Evolutionary conservation across 2,113 vertebrate genomes (phyloP).

Genomic region (Hemiprocne comata): DNA sequence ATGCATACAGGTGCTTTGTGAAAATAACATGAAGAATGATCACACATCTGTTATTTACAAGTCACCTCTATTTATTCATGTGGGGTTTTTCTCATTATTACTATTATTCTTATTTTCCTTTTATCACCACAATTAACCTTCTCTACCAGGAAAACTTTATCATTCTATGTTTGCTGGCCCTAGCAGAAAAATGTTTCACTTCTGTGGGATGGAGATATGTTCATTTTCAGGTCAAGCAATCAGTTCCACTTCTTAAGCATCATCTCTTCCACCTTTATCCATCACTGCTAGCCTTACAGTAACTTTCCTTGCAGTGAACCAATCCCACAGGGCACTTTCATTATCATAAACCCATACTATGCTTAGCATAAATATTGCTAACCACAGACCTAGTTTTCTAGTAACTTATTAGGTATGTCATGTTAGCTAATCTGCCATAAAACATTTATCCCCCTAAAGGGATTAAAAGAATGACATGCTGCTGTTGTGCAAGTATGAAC

Average conservation of each 20-base stretch:
- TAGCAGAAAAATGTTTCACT: not conserved
- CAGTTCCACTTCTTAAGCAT: not conserved
- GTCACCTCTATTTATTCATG: not conserved
- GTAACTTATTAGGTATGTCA: not conserved
- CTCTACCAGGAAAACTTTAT: not conserved
- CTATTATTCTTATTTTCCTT: not conserved
- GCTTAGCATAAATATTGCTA: not conserved
- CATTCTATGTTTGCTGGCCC: not conserved
- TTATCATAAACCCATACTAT: not conserved
- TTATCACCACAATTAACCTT: not conserved
- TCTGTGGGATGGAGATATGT: not conserved
- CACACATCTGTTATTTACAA: not conserved
- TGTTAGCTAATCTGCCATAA: slow-evolving; percentile 41
- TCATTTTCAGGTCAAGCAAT: not conserved
- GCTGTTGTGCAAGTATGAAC: not conserved
- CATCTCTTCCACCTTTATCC: not conserved
- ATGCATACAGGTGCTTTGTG: not conserved
- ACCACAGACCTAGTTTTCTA: not conserved
- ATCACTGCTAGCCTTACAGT: not conserved
- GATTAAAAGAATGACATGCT: not conserved
- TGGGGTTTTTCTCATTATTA: not conserved
- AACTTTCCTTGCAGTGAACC: not conserved
- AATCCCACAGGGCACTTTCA: not conserved
- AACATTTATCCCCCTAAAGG: not conserved
- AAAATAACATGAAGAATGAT: not conserved